Evolutionary conservation across 1,140 invertebrate species (phyloP), one percentile per base, ranked within the genome.

Genomic region (Ceratoteleas bidentatus): DNA sequence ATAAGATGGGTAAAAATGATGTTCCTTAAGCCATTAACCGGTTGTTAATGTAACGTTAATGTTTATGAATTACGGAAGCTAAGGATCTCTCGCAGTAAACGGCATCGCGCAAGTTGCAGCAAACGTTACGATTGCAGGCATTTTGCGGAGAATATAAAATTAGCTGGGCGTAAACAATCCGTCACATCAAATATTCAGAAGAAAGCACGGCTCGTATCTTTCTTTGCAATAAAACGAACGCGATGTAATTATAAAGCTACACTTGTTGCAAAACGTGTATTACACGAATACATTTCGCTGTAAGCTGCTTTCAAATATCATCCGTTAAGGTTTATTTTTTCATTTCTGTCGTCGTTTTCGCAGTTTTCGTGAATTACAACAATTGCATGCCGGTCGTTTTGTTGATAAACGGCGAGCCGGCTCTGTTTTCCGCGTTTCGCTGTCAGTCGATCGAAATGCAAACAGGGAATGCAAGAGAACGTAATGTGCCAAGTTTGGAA

Each of bases 41-140:
- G 15, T 33, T 54, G n/a, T 34, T 54, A 54, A 54, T 34, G 52
- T 54, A 54, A 54, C 10, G 11, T 54, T 32, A 54, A 54, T 54
- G 52, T 54, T 34, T 54, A 24, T 34, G 32, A 54, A 54, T 54
- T 32, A 54, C n/a, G 32, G 11, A 54, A 13, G 32, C 10, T 6
- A 34, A 54, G 52, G 34, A 11, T 54, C 32, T 54, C 34, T 11
- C 24, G 5, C 3, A 54, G 32, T n/a, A 54, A n/a, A 54, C 52
- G 11, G 7, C n/a, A 54, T 34, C 7, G 49, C 49, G 34, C 52
- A 11, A 10, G 14, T 24, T 11, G 15, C 24, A 24, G 49, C 15
- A 50, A 15, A 50, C 15, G 49, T 50, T 50, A 24, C 11, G 10
- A 50, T 50, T 50, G 10, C 16, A 16, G 24, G 16, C 16, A 15